Evolutionary conservation across 2,888 invertebrate species (phyloP), one percentile per base, ranked within the genome.

Genomic region (Dysmachus trigonus): DNA sequence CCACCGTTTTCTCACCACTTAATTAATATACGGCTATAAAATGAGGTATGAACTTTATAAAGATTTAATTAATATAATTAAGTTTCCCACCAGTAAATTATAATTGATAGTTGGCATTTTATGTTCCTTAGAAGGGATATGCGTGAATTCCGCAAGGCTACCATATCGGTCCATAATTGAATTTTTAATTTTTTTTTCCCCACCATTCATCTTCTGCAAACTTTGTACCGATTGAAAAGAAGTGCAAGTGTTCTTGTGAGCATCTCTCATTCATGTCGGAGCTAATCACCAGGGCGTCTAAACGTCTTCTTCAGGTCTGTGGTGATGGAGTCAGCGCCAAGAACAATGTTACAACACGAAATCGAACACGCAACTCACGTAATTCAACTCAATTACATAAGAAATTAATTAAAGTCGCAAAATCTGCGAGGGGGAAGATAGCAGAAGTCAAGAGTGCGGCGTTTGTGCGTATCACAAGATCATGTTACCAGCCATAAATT

Each of bases 351-450:
- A 81, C 81, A 53, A 81, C 41, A 81, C 33, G 62, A 51, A 81
- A 81, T 81, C 53, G 81, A 81, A 62, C 62, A 83, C 83, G 47
- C 83, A 83, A 51, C 72, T 83, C 83, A 83, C 72, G 83, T 83
- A 83, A 83, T 83, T 83, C 71, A 83, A 81, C 51, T 81, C 81
- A 83, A 83, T 83, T 83, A 83, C 83, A 72, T 83, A 83, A 83
- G 83, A 83, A 83, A 83, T 83, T 83, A 83, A 83, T 83, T 83
- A 83, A 83, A 72, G 47, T 72, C 83, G 27, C 72, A 72, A 41
- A 83, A 72, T 72, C 15, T 35, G 41, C 18, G 47, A 15, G 72
- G 72, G 81, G 53, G 81, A 83, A 83, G 83, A 72, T 71, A 71
- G n/a, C 15, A 77, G 22, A n/a, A 47, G 15, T 41, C 47, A 47